Base-by-base conservation (phyloP, 2,888 invertebrate genomes). In the Tholera decimalis region DNA sequence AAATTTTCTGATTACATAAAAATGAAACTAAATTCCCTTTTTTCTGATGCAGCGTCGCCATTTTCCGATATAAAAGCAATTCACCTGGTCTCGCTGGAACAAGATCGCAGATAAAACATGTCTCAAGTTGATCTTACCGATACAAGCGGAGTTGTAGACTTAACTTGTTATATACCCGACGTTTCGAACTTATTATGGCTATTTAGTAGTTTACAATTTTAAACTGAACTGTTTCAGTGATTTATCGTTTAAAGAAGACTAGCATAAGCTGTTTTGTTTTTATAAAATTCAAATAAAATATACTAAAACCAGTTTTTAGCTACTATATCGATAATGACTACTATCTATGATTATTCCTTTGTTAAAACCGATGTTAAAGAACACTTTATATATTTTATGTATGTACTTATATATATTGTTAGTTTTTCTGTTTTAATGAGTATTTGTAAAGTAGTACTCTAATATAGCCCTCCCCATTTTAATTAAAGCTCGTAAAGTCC, bases 81-180 rank as follows among this genome's bases (percentile, higher is more conserved):
- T 53, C 63, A 77, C 77, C 77, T 77, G 77, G 15, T 68, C 61
- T 60, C 64, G 61, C 62, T 26, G 28, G 49, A 8, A 15, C 13
- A 26, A 59, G 77, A 77, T 77, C 55, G 30, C 8, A 51, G 77
- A 77, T 77, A 77, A 15, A 28, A 30, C 77, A 77, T 59, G 77
- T 39, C 35, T 54, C 58, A 9, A 62, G 61, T 56, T 30, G 68
- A 77, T 68, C 39, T 22, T 30, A 22, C 9, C 18, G 77, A 77
- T 76, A 60, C n/a, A 8, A 18, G 8, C 20, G 26, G 72, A 46
- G 54, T 64, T 73, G 58, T 64, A 8, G 53, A 73, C 51, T 59
- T 76, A 63, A 74, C 55, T 74, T 57, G 44, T 59, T 58, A 8
- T 33, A 58, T 57, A 30, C 18, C 35, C 55, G 50, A 46, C 54